Evolutionary conservation across 2,888 invertebrate genomes (phyloP), one percentile per base, ranked within the genome.

Genomic region (Euproctis similis): DNA sequence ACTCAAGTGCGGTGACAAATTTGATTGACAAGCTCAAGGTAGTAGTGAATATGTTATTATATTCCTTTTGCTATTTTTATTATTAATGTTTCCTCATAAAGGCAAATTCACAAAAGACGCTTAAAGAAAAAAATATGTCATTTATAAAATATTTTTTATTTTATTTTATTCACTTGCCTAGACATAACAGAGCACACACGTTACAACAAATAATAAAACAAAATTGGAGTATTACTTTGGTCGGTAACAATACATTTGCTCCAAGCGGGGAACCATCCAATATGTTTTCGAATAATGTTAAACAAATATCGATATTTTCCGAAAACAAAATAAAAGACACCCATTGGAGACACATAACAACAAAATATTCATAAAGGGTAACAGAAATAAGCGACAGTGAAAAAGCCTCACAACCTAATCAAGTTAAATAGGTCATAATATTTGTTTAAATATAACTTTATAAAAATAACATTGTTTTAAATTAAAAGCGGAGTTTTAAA

Each of bases 211-310:
- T 52, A 21, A 53, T 53, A 53, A 44, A 39, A 52, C 34, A 42
- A 30, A 42, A 65, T 65, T 70, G 64, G n/a, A 70, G 69, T 70
- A 68, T 61, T 53, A 59, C 77, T 77, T 77, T 75, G 74, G 75
- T 68, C 56, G 58, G 64, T 60, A 51, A 50, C 49, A 57, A 59
- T 57, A 58, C 48, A 42, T 36, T 29, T 12, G 33, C 18, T 39
- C 34, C 32, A 31, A 36, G 34, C 22, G 25, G 40, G n/a, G n/a
- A n/a, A n/a, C n/a, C n/a, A 35, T 37, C 28, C 42, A 34, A 17
- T 35, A 35, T 42, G 44, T 49, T 50, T 38, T 40, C 24, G 26
- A 24, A 26, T n/a, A n/a, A n/a, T 14, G 14, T 14, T 14, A 4
- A 21, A 23, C 8, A 23, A 23, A 4, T 8, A 23, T 14, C 14